Base-by-base conservation (phyloP, 1,140 invertebrate genomes). In the Polypedilum vanderplanki region DNA sequence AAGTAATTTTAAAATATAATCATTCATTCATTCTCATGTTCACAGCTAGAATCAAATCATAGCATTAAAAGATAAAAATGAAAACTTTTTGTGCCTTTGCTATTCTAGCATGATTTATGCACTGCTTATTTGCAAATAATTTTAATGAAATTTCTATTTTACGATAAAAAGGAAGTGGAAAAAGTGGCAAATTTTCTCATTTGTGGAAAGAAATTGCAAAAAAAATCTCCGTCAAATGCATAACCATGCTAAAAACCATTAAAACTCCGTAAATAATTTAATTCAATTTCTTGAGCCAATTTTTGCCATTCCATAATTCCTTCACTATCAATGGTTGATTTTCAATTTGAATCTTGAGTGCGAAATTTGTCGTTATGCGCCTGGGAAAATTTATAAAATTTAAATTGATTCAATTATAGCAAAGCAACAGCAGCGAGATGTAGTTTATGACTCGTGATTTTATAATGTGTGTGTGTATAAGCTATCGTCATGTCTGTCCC, bases 171-270 rank as follows among this genome's bases (percentile, higher is more conserved):
- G 24, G 24, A 33, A 33, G 24, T 5, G 24, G 24, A 33, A 33
- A 33, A 33, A 33, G 24, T 33, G 24, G 24, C 24, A 33, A 33
- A 33, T 33, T 33, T 33, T 33, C 24, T 33, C 24, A 5, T 33
- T 33, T 5, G 2, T 33, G 5, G 24, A 33, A n/a, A 57, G 46
- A 12, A 57, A n/a, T n/a, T n/a, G 41, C 46, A 12, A 57, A 57
- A 57, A n/a, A 57, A n/a, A 12, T n/a, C 4, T 1, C 46, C 46
- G 46, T 57, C 46, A 57, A 57, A 15, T 57, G n/a, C 46, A 57
- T n/a, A 57, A 57, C n/a, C 46, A 57, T 57, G 46, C 15, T 57
- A 57, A 57, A 57, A 57, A n/a, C 46, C 46, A 57, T 57, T 57
- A 12, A 57, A 57, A 57, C 46, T 57, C 24, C 46, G 46, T 57